Conservation (phyloP, 2,113 vertebrate species). For the Solea senegalensis region DNA sequence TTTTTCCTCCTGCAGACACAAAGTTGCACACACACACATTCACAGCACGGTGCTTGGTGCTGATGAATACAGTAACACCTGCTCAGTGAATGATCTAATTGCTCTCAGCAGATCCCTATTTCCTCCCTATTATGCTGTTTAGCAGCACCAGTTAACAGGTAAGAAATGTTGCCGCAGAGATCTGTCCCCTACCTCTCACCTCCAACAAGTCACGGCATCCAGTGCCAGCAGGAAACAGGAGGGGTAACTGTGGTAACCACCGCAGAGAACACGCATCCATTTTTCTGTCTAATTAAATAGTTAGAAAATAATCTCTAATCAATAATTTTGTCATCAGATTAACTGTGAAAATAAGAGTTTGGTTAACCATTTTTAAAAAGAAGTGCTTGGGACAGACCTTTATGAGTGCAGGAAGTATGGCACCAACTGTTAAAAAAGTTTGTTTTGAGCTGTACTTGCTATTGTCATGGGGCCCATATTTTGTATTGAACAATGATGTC, state of each 20-base stretch:
- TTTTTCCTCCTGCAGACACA: constrained; percentile 6
- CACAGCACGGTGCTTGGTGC: constrained; percentile 23
- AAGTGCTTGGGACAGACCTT: too few relatives aligned
- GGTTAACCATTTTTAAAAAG: too few relatives aligned
- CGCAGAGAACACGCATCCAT: too few relatives aligned
- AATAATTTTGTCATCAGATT: too few relatives aligned
- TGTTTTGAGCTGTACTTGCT: neutral
- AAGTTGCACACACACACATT: constrained; percentile 21
- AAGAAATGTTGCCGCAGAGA: constrained; percentile 49
- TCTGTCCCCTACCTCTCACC: constrained; percentile 24
- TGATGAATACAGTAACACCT: constrained; percentile 77
- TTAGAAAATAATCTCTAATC: too few relatives aligned
- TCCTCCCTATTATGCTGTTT: constrained; percentile 58
- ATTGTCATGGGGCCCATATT: neutral
- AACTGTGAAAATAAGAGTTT: too few relatives aligned
- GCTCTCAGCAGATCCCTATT: constrained; percentile 70
- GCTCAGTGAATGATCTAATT: constrained; percentile 72
- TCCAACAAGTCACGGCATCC: constrained; percentile 31
- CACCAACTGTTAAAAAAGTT: neutral
- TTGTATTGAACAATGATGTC: neutral
- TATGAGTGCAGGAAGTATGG: too few relatives aligned
- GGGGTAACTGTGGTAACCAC: too few relatives aligned
- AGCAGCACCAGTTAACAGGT: constrained; percentile 65
- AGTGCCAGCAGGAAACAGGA: too few relatives aligned
- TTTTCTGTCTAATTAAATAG: too few relatives aligned